Percentiles rank a stretch among this genome's conserved stretches.
These are phyloP conservation scores for Neotragus pygmaeus DNA, from an alignment of 2,113 vertebrate genomes.

Conservation along the genomic window DNA sequence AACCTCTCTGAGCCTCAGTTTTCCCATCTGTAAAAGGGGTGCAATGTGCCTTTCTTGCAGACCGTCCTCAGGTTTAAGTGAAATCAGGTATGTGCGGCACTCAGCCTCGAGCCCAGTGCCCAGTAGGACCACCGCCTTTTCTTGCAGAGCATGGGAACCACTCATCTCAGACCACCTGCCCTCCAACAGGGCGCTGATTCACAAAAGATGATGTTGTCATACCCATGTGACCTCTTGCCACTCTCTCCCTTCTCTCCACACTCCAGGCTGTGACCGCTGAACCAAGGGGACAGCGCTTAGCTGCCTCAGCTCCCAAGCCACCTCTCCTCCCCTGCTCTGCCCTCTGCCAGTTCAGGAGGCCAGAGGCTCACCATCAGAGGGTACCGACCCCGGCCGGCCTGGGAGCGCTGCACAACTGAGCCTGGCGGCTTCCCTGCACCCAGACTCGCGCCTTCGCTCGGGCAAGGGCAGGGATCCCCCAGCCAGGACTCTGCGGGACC, in stretches of 20 bases:
- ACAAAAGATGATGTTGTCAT: not conserved
- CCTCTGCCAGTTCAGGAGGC: conserved; percentile 71
- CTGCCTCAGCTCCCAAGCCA: conserved; percentile 66
- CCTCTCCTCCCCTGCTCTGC: conserved; percentile 75
- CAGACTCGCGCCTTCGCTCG: conserved; percentile 55
- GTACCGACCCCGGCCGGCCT: not conserved
- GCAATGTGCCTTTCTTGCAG: not conserved
- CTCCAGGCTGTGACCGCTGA: conserved; percentile 88
- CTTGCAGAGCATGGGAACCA: not conserved
- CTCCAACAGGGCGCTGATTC: rapidly evolving
- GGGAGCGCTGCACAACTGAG: not conserved
- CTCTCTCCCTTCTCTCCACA: conserved; percentile 62
- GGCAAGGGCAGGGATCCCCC: conserved; percentile 47
- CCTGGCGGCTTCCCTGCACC: conserved; percentile 63
- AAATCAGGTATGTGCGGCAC: not conserved
- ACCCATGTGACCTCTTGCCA: not conserved
- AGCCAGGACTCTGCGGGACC: not conserved
- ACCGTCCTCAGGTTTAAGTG: not conserved
- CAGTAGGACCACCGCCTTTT: not conserved
- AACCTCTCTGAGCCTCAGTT: not conserved
- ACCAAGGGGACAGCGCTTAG: conserved; percentile 75
- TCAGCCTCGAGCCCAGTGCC: not conserved
- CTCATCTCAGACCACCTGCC: not conserved
- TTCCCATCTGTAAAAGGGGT: not conserved
- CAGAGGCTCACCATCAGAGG: conserved; percentile 35